These are phyloP conservation scores for Thereva nobilitata DNA, from an alignment of 2,888 invertebrate species.

Conservation along the genomic window DNA sequence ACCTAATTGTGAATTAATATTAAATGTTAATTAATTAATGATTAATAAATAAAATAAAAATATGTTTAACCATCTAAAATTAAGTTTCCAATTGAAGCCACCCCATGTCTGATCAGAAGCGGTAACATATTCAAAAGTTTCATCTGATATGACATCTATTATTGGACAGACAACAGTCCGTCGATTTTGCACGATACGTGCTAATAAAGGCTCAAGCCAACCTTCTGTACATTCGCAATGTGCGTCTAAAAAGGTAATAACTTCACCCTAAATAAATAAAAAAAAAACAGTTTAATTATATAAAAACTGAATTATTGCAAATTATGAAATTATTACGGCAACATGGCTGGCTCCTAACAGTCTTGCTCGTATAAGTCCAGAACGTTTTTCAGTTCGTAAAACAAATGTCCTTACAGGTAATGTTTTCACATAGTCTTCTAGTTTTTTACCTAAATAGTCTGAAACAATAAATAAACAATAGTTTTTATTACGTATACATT, in stretches of 20 bases:
- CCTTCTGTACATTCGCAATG: slow-evolving; percentile 75
- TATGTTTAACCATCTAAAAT: slow-evolving; percentile 89
- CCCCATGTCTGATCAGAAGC: slow-evolving; percentile 99
- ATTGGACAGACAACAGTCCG: slow-evolving; percentile 96
- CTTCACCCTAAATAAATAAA: slow-evolving; percentile 51
- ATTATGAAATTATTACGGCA: slow-evolving; percentile 72
- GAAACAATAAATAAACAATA: slow-evolving; percentile 46
- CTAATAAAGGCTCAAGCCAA: slow-evolving; percentile 95
- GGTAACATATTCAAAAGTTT: slow-evolving; percentile 97
- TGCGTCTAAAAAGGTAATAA: slow-evolving; percentile 59
- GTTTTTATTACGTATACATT: not conserved
- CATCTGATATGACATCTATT: slow-evolving; percentile 98
- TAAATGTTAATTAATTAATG: slow-evolving; percentile 8
- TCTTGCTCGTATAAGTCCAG: slow-evolving; percentile 94
- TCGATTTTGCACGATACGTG: slow-evolving; percentile 89
- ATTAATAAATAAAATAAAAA: slow-evolving; percentile 12
- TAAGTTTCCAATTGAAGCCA: slow-evolving; percentile 99
- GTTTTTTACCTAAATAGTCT: slow-evolving; percentile 85
- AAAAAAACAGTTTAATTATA: not conserved
- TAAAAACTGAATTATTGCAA: slow-evolving; percentile 6
- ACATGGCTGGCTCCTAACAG: slow-evolving; percentile 92
- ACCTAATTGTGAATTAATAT: slow-evolving; percentile 63
- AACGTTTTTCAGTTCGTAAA: slow-evolving; percentile 87
- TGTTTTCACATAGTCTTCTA: slow-evolving; percentile 86
- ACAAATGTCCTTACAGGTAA: slow-evolving; percentile 86